phyloP scores from a whole-genome alignment of 2,888 invertebrate genomes.

The Drosophila robusta region DNA sequence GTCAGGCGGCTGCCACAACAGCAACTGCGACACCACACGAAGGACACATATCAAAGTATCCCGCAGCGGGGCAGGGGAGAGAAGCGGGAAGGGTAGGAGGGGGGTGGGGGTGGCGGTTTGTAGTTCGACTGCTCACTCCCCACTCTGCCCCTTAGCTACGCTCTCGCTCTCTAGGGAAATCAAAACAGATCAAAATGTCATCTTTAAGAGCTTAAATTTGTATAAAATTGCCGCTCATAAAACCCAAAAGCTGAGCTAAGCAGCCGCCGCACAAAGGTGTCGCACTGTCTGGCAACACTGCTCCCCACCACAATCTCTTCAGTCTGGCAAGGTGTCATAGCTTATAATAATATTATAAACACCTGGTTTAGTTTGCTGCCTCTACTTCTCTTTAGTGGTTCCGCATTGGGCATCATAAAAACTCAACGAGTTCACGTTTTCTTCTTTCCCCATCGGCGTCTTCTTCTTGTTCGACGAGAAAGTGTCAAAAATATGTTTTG shows the following conservation, averaged over 20 bases:
- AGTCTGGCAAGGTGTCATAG: slow-evolving; percentile 33
- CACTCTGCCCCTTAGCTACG: background rate
- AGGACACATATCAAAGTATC: slow-evolving; percentile 42
- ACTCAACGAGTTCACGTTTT: slow-evolving; percentile 36
- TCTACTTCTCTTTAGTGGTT: slow-evolving; percentile 23
- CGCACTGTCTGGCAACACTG: slow-evolving; percentile 11
- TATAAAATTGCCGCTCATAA: slow-evolving; percentile 82
- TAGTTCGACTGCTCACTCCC: slow-evolving; percentile 4
- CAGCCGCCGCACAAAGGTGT: slow-evolving; percentile 55
- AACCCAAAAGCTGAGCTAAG: slow-evolving; percentile 52
- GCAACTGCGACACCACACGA: slow-evolving; percentile 34
- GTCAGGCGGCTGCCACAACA: slow-evolving; percentile 41
- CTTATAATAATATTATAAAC: slow-evolving; percentile 64
- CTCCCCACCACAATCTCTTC: slow-evolving; percentile 1
- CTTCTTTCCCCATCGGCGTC: background rate
- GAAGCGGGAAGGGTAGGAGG: no score
- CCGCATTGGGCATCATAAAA: slow-evolving; percentile 44
- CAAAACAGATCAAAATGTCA: slow-evolving; percentile 84
- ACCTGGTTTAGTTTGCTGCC: slow-evolving; percentile 53
- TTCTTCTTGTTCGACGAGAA: slow-evolving; percentile 25
- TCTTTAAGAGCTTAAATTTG: slow-evolving; percentile 84
- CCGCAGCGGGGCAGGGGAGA: background rate
- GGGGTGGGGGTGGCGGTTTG: background rate
- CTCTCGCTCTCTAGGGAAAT: slow-evolving; percentile 79
- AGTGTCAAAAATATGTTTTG: slow-evolving; percentile 45